Percentiles rank a stretch among this genome's conserved stretches.
These are phyloP conservation scores for Pyrgilauda ruficollis DNA, from an alignment of 2,113 vertebrate genomes.

Conservation along the genomic window DNA sequence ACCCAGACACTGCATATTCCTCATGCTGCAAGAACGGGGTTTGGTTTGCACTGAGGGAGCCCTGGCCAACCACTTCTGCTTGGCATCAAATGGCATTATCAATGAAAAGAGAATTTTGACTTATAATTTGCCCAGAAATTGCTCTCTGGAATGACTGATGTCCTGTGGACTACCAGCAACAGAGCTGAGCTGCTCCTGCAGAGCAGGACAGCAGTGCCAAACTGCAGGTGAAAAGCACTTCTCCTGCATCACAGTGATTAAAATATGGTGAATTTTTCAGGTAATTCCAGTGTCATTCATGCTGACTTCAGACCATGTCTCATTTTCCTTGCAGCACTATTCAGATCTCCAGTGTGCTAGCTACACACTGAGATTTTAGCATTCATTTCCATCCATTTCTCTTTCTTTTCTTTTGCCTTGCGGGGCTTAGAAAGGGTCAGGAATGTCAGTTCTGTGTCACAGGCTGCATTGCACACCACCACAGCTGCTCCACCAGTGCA, in stretches of 20 bases:
- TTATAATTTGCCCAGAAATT: not conserved
- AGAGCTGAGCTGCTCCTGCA: not conserved
- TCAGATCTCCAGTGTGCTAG: not conserved
- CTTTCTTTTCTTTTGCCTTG: not conserved
- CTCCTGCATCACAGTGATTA: not conserved
- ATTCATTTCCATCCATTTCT: not conserved
- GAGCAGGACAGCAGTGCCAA: not conserved
- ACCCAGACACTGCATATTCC: not conserved
- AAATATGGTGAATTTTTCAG: not conserved
- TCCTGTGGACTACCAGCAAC: not conserved
- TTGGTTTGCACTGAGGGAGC: not conserved
- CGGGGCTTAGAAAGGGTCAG: not conserved
- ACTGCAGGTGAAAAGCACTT: not conserved
- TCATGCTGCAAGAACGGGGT: not conserved
- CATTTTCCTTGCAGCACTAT: not conserved
- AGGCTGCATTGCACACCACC: not conserved
- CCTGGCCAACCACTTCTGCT: not conserved
- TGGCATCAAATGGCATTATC: not conserved
- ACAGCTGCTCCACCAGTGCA: not conserved
- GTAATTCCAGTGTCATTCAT: not conserved
- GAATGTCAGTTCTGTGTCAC: not conserved
- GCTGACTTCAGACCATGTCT: not conserved
- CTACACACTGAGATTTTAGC: not conserved
- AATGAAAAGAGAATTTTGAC: not conserved
- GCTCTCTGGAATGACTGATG: not conserved